Percentiles rank a stretch among this genome's conserved stretches.
phyloP scores from a whole-genome alignment of 2,113 vertebrate genomes.

The Mastomys coucha region DNA sequence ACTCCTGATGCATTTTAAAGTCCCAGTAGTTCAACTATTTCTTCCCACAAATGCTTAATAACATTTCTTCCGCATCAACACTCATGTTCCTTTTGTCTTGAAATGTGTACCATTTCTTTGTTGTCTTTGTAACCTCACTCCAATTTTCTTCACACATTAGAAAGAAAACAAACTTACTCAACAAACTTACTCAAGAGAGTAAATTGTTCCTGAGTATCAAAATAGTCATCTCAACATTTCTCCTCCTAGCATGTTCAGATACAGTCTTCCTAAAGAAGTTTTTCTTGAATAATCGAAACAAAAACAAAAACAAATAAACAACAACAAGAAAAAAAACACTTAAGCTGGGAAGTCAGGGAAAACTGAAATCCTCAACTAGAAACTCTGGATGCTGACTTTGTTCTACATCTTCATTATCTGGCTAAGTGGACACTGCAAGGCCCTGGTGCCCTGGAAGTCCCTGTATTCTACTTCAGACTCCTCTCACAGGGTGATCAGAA shows the following conservation, averaged over 20 bases:
- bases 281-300: background rate
- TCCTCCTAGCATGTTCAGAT: background rate
- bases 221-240: background rate
- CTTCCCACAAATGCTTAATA: conserved; percentile 7
- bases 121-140: background rate
- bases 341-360: background rate
- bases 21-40: conserved; percentile 38
- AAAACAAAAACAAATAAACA: background rate
- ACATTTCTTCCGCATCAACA: background rate
- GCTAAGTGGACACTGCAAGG: background rate
- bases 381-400: background rate
- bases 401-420: background rate
- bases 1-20: background rate
- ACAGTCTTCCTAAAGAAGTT: background rate
- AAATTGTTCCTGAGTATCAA: conserved; percentile 32
- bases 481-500: background rate
- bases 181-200: background rate
- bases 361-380: background rate
- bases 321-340: background rate
- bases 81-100: conserved; percentile 18
- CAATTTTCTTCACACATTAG: background rate
- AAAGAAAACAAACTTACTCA: background rate
- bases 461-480: background rate
- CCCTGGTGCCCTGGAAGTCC: background rate
- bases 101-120: background rate